phyloP scores from a whole-genome alignment of 1,140 invertebrate species.

The Drosophila sulfurigaster region DNA sequence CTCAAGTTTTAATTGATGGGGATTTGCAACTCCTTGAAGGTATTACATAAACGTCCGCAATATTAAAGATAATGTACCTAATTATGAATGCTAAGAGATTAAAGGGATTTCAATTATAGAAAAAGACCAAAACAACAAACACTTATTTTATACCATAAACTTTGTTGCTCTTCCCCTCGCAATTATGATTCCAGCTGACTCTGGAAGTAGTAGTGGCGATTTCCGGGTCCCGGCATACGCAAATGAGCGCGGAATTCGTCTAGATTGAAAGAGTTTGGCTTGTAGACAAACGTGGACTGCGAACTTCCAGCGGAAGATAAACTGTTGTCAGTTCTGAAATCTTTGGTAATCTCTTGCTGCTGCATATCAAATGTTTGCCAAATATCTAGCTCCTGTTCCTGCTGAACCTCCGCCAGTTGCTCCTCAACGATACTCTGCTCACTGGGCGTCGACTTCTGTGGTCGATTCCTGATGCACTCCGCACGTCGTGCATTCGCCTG shows the following conservation, averaged over 20 bases:
- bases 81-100: background rate
- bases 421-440: conserved; percentile 11
- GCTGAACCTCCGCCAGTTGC: conserved; percentile 1
- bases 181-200: conserved; percentile 10
- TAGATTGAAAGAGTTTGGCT: conserved; percentile 56
- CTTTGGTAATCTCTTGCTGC: background rate
- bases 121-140: no score
- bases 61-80: background rate
- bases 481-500: background rate
- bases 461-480: conserved; percentile 17
- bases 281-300: conserved; percentile 36
- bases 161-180: no score
- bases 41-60: background rate
- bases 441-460: background rate
- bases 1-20: conserved; percentile 12
- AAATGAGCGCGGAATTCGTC: conserved; percentile 56
- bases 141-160: no score
- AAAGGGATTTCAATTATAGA: background rate
- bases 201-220: conserved; percentile 69
- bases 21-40: background rate
- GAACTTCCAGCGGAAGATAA: background rate
- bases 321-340: background rate
- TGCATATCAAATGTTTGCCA: conserved; percentile 40
- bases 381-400: conserved; percentile 55
- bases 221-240: conserved; percentile 52